Evolutionary conservation across 2,797 vertebrate species (phyloP), one percentile per base, ranked within the genome.

Genomic region (Neomorphus geoffroyi): DNA sequence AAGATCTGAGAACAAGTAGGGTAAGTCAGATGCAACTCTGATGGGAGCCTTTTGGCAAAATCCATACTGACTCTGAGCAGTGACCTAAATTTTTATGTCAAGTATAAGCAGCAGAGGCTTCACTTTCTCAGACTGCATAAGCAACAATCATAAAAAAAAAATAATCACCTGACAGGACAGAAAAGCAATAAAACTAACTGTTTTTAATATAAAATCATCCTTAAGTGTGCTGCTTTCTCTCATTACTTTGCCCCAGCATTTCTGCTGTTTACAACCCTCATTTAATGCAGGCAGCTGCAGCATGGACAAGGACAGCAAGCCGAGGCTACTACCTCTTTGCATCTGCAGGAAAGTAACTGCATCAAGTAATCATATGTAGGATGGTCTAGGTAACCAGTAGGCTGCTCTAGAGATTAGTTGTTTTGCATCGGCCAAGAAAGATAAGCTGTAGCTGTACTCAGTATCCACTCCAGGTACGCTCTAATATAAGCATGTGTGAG

Each of bases 401-500:
- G 46, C 62, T 81, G 67, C 32, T 82, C 45, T 22, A 62, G 18
- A 60, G 19, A 33, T 77, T 33, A 50, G 26, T 79, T 91, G 89
- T 73, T 77, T 67, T 87, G 60, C 75, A 83, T 80, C 3, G 19
- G 67, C 45, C 51, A 73, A 89, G 81, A 54, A 37, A 90, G 90
- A 72, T 56, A 86, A 92, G 65, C 41, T 60, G 18, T 66, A 73
- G 80, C 92, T 67, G 26, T 71, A 58, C 61, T 58, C 0, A 0
- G 64, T 87, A 80, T 78, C 71, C 74, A 51, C 35, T 87, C 57
- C 90, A 95, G 94, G 90, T 94, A 92, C 3, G 0, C 32, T 80
- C 54, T 92, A 96, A 95, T 87, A 74, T 93, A 97, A 97, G 86
- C 96, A 89, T 2, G 19, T 81, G 67, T 4, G 41, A 93, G 94